These are phyloP conservation scores for Brachyhypopomus occidentalis DNA, from an alignment of 2,113 vertebrate species.

Conservation along the genomic window DNA sequence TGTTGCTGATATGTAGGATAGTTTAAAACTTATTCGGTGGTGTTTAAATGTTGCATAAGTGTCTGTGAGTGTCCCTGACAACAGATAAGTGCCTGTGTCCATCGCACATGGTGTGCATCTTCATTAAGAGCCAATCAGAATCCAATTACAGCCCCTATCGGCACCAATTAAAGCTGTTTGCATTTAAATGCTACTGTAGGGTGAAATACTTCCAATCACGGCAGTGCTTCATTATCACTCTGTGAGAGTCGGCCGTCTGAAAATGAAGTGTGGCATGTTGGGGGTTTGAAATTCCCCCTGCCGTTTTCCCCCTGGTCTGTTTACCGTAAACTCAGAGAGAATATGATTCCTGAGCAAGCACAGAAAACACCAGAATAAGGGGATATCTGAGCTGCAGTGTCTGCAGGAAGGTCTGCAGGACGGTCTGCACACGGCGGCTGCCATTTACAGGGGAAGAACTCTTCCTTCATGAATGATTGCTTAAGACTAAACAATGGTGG, in stretches of 20 bases:
- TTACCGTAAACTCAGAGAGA: conserved; percentile 52
- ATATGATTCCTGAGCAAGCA: conserved; percentile 3
- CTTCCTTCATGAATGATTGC: neutral
- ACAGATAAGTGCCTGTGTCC: conserved; percentile 69
- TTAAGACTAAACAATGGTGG: conserved; percentile 3
- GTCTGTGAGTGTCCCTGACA: conserved; percentile 36
- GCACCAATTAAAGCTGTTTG: conserved; percentile 70
- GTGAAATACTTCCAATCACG: conserved; percentile 75
- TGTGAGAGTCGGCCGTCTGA: conserved; percentile 45
- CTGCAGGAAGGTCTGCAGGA: neutral
- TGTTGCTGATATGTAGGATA: neutral
- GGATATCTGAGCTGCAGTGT: conserved; percentile 31
- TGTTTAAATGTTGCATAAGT: conserved; percentile 27
- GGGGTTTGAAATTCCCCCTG: conserved; percentile 39
- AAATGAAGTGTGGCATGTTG: conserved; percentile 50
- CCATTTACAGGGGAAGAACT: neutral
- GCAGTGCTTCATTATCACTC: conserved; percentile 73
- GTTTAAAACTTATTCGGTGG: conserved; percentile 22
- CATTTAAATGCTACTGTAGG: conserved; percentile 74
- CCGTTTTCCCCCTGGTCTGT: conserved; percentile 51
- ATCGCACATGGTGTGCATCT: conserved; percentile 73
- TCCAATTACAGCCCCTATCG: conserved; percentile 77
- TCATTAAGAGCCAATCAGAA: conserved; percentile 80
- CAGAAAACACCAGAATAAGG: conserved; percentile 33
- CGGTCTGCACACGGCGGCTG: neutral